Conservation (phyloP, 2,797 vertebrate genomes). For the Alectoris magna region DNA sequence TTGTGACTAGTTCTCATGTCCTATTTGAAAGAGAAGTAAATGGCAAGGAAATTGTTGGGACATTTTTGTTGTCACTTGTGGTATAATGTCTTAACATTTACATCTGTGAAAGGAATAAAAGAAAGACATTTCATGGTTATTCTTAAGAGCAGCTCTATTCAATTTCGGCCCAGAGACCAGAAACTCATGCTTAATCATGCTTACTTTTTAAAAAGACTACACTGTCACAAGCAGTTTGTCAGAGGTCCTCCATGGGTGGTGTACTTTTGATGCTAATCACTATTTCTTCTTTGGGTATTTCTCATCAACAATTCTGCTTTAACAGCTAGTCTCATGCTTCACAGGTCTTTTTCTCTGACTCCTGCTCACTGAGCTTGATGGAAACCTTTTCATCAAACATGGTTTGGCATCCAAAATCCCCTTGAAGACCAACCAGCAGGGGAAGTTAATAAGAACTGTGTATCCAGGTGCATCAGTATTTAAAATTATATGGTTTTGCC, state of each 20-base stretch:
- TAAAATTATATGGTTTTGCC: background rate
- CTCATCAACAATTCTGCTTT: background rate
- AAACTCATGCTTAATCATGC: background rate
- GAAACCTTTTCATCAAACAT: background rate
- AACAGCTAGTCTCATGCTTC: background rate
- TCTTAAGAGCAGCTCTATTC: background rate
- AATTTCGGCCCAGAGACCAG: background rate
- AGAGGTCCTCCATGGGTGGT: background rate
- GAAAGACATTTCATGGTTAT: background rate
- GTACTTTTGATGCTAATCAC: background rate
- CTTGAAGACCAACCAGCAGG: background rate
- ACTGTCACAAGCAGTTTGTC: background rate
- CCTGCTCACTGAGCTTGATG: background rate
- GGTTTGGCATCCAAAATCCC: background rate
- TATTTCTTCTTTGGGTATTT: background rate
- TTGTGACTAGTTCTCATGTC: background rate
- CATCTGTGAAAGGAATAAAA: background rate
- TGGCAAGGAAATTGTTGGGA: background rate
- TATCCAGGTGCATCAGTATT: background rate
- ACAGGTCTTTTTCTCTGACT: background rate
- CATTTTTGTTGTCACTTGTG: background rate
- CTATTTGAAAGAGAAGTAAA: background rate
- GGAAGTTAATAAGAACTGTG: background rate
- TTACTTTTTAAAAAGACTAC: background rate
- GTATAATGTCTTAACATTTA: background rate